Conservation (phyloP, 23 tunicate species). For the Diplosoma virens region DNA sequence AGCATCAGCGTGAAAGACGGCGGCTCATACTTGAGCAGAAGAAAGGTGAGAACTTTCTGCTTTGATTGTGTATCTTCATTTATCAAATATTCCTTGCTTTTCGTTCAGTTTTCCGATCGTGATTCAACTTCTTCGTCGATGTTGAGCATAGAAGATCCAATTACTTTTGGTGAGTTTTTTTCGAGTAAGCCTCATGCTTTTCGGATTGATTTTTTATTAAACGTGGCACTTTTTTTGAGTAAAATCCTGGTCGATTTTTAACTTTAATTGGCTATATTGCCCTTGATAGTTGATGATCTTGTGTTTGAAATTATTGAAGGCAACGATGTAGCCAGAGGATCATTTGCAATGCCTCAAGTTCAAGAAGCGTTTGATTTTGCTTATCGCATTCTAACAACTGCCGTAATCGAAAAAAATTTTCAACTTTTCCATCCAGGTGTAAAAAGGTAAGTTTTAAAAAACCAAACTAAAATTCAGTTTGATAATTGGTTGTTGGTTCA, state of each 20-base stretch:
- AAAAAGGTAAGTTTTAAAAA: too few relatives aligned
- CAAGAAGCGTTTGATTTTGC: conserved; percentile 75
- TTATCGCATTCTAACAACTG: conserved; percentile 41
- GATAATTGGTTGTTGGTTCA: too few relatives aligned
- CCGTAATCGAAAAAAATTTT: conserved; percentile 8
- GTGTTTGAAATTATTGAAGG: too few relatives aligned
- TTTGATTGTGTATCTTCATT: too few relatives aligned
- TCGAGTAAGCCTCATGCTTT: too few relatives aligned
- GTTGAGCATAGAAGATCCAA: conserved; percentile 81
- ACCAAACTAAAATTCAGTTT: too few relatives aligned
- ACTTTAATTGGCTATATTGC: too few relatives aligned
- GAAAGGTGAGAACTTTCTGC: conserved; percentile 56
- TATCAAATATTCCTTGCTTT: background rate
- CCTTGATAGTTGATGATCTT: too few relatives aligned
- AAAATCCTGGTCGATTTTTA: too few relatives aligned
- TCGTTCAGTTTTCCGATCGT: background rate
- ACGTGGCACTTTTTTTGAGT: too few relatives aligned
- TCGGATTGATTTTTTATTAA: too few relatives aligned
- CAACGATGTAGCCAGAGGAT: conserved; percentile 79
- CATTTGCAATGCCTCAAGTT: conserved; percentile 58
- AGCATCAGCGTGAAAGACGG: conserved; percentile 76
- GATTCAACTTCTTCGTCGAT: conserved; percentile 26
- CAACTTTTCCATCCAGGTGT: too few relatives aligned
- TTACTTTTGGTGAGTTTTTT: conserved; percentile 43
- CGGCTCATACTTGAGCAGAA: conserved; percentile 64